Conservation (phyloP, 2,888 invertebrate genomes). For the Panopea generosa region DNA sequence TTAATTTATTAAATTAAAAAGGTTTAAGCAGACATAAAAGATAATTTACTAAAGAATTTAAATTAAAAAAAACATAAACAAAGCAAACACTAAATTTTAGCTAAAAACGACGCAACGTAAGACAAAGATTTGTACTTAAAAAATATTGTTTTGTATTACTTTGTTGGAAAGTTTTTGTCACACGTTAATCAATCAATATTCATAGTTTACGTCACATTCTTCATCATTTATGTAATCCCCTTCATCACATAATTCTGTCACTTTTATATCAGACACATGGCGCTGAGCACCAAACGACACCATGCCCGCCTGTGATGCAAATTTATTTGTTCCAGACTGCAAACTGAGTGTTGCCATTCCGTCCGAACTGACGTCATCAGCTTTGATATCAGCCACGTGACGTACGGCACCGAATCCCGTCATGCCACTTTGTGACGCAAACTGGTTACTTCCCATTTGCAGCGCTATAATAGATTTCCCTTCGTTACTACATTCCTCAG, state of each 20-base stretch:
- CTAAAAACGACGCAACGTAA: no score
- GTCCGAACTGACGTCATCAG: slow-evolving; percentile 70
- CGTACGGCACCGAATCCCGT: slow-evolving; percentile 81
- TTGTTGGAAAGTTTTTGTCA: no score
- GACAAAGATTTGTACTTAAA: no score
- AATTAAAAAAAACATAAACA: no score
- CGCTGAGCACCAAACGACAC: slow-evolving; percentile 74
- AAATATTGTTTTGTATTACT: no score
- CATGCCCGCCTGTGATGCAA: slow-evolving; percentile 77
- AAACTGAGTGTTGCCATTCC: slow-evolving; percentile 76
- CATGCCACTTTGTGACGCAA: slow-evolving; percentile 83
- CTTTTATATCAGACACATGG: slow-evolving; percentile 81
- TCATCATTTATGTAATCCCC: slow-evolving; percentile 35
- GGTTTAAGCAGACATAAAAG: no score
- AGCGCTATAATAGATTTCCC: slow-evolving; percentile 79
- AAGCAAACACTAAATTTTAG: no score
- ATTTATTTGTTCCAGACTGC: slow-evolving; percentile 75
- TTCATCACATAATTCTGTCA: slow-evolving; percentile 65
- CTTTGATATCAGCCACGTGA: slow-evolving; percentile 77
- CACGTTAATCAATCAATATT: no score
- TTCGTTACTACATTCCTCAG: slow-evolving; percentile 77
- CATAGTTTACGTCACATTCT: slow-evolving; percentile 32
- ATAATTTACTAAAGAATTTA: no score
- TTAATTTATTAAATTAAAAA: no score
- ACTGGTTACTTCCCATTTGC: slow-evolving; percentile 83